Evolutionary conservation across 2,113 vertebrate genomes (phyloP), one percentile per base, ranked within the genome.

Genomic region (Boulengeromyrus knoepffleri): DNA sequence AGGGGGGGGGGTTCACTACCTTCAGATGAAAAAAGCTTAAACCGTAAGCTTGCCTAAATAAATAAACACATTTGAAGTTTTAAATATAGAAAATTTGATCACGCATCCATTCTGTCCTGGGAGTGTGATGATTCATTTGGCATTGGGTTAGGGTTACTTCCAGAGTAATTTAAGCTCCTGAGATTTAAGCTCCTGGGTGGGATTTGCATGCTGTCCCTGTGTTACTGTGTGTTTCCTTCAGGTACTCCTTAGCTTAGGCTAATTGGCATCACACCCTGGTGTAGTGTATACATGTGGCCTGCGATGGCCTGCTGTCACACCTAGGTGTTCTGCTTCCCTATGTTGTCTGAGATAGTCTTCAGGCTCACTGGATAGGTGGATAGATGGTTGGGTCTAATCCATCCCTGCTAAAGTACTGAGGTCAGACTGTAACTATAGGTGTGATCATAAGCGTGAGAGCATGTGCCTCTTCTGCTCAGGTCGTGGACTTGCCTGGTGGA

Each of bases 401-500:
- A 6, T 77, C 3, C 12, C 31, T 8, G 70, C 27, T 39, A 31
- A 39, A 17, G 17, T 36, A 15, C 12, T 77, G 31, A 17, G 70
- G 66, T 36, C 31, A 42, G 15, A 84, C 36, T 85, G 17, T 21
- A 46, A 47, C 19, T 8, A 8, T 85, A 45, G 39, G 77, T 21
- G 77, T 83, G 77, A 45, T 17, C 39, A 21, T 83, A 47, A 85
- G 21, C 21, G 0, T 10, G 50, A 52, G 46, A 50, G 4, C n/a
- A 24, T 36, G 27, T 52, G 85, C 1, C 62, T 52, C 58, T 27
- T 50, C 85, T 83, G 39, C 12, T 21, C 90, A 97, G 97, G 46
- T 97, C 97, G 39, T 97, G 97, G 97, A 97, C 97, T 0, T 97
- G 97, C 89, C 94, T 97, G 77, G 95, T 97, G 92, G 97, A 97